phyloP scores from a whole-genome alignment of 2,113 vertebrate genomes.

The Chinchilla lanigera region DNA sequence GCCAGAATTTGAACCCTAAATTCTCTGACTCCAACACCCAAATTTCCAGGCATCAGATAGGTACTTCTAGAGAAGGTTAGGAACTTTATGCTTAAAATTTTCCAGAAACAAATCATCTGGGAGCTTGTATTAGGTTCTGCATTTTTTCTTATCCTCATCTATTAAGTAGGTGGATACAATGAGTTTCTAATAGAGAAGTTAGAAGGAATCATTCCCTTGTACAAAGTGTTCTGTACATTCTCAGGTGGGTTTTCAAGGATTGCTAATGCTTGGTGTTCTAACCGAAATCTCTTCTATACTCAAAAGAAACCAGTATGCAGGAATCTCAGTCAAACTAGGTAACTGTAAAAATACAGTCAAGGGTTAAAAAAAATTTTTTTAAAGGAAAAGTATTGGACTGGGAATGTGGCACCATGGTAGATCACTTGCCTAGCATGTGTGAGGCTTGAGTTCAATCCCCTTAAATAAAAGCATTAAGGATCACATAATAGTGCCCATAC shows the following conservation, averaged over 20 bases:
- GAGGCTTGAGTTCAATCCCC: background rate
- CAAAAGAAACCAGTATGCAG: background rate
- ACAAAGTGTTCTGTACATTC: background rate
- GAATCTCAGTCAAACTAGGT: background rate
- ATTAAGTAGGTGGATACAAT: background rate
- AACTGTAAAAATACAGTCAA: background rate
- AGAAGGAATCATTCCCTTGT: background rate
- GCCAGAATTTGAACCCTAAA: background rate
- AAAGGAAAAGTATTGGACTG: background rate
- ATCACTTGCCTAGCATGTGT: background rate
- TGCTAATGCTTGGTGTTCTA: background rate
- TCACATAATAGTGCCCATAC: background rate
- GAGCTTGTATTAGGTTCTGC: background rate
- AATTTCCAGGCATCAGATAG: background rate
- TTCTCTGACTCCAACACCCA: background rate
- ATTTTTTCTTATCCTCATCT: slow-evolving; percentile 17
- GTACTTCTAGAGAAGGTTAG: background rate
- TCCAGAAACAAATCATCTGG: background rate
- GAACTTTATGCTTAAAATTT: slow-evolving; percentile 2
- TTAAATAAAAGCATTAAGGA: background rate
- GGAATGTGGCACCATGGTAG: background rate
- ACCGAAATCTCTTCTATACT: background rate
- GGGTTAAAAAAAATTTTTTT: background rate
- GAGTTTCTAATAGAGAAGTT: background rate
- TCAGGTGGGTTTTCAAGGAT: background rate